Percentiles rank a stretch among this genome's conserved stretches.
Conservation (phyloP, 2,113 vertebrate genomes). For the Laterallus jamaicensis region DNA sequence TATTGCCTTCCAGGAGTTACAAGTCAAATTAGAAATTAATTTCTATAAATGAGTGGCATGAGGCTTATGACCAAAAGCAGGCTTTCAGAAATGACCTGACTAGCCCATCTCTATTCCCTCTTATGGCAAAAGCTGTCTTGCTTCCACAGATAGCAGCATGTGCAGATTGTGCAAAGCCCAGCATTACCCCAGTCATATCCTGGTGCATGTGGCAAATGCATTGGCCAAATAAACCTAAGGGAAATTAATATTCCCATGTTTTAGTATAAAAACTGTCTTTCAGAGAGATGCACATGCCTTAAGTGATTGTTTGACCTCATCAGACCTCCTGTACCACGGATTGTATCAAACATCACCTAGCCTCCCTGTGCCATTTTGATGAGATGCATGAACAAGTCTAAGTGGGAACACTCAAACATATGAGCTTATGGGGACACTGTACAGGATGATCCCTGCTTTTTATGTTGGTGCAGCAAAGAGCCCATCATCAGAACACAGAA, state of each 20-base stretch:
- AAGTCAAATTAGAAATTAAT: not conserved
- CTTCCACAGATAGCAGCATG: not conserved
- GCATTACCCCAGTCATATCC: not conserved
- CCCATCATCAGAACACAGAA: conserved; percentile 43
- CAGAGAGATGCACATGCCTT: not conserved
- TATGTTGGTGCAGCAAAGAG: conserved; percentile 58
- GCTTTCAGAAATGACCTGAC: not conserved
- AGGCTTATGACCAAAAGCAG: not conserved
- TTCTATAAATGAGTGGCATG: not conserved
- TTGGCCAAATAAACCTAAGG: conserved; percentile 27
- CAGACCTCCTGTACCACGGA: not conserved
- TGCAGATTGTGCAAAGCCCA: not conserved
- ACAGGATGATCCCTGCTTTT: conserved; percentile 34
- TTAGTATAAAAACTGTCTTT: conserved; percentile 32
- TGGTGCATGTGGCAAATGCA: conserved; percentile 5
- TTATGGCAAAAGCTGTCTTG: not conserved
- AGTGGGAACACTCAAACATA: conserved; percentile 52
- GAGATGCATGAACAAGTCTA: conserved; percentile 35
- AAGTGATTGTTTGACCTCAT: not conserved
- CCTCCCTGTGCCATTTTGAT: conserved; percentile 6
- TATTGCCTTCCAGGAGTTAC: not conserved
- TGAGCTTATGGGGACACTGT: conserved; percentile 22
- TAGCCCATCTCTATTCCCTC: not conserved
- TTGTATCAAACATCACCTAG: not conserved
- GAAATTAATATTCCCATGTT: conserved; percentile 18